Conservation (phyloP, 2,888 invertebrate genomes). For the Drosophila vallismaia region DNA sequence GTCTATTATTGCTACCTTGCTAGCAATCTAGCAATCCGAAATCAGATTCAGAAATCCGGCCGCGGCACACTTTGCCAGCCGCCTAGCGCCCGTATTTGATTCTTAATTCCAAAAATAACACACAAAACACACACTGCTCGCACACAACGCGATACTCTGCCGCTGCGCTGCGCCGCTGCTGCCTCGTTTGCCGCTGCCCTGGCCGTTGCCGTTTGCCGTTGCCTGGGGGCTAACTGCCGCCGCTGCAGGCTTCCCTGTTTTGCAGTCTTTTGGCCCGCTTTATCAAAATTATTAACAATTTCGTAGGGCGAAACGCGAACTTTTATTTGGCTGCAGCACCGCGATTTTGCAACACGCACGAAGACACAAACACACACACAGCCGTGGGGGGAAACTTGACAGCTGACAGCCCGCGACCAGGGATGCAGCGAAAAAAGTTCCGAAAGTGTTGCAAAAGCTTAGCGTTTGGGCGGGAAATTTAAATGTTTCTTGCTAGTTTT, state of each 20-base stretch:
- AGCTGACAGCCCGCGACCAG: conserved; percentile 49
- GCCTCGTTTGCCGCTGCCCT: conserved; percentile 7
- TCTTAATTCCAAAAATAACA: conserved; percentile 76
- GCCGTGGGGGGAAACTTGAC: conserved; percentile 61
- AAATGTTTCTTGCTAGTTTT: conserved; percentile 14
- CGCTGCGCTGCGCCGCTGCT: conserved; percentile 11
- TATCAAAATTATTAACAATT: conserved; percentile 5
- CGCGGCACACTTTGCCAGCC: conserved; percentile 36
- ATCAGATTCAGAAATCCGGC: conserved; percentile 34
- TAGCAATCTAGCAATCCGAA: conserved; percentile 13
- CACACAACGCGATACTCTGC: conserved; percentile 33
- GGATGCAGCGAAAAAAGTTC: conserved; percentile 23
- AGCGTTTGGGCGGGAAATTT: conserved; percentile 32
- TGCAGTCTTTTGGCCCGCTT: background rate
- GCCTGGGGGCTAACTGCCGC: conserved; percentile 2
- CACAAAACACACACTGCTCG: conserved; percentile 68
- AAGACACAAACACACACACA: conserved; percentile 52
- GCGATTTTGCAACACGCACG: conserved; percentile 53
- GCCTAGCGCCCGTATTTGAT: conserved; percentile 28
- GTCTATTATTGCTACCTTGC: conserved; percentile 73
- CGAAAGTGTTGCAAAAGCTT: conserved; percentile 52
- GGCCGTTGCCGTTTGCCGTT: conserved; percentile 15
- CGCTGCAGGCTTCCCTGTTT: conserved; percentile 12
- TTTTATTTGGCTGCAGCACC: conserved; percentile 44
- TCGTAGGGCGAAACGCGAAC: conserved; percentile 30